Conservation (phyloP, 2,113 vertebrate genomes). For the Caranx ignobilis region DNA sequence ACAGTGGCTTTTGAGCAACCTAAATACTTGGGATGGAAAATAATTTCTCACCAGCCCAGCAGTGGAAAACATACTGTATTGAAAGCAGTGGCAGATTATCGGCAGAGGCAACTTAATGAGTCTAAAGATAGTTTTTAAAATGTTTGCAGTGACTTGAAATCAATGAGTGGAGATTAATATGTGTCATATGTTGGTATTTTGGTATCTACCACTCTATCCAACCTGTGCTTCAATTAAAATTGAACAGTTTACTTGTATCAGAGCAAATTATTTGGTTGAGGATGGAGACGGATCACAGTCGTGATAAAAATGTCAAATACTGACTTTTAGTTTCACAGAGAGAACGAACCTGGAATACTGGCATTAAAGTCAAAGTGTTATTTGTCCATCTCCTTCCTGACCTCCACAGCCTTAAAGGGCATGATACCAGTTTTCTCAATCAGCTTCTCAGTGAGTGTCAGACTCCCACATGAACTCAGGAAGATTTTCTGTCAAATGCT, state of each 20-base stretch:
- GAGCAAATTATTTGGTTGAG: neutral
- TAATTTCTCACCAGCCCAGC: neutral
- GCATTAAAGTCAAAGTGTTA: neutral
- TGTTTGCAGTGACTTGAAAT: neutral
- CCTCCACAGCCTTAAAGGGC: neutral
- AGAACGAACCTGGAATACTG: neutral
- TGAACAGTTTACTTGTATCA: neutral
- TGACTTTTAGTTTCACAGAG: neutral
- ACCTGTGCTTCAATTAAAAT: slow-evolving; percentile 2
- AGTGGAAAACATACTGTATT: neutral
- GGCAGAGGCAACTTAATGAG: too few relatives aligned
- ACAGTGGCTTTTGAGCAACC: neutral
- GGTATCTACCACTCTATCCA: neutral
- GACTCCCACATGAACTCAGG: neutral
- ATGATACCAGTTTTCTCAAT: neutral
- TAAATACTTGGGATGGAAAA: neutral
- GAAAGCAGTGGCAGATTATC: neutral
- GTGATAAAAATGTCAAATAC: neutral
- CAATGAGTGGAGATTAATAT: neutral
- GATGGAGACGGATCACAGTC: neutral
- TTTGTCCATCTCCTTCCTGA: neutral
- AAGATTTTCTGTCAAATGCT: neutral
- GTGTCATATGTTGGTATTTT: neutral
- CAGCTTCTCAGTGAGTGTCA: neutral
- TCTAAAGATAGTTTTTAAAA: neutral